Conservation (phyloP, 2,888 invertebrate species). For the Luperina testacea region DNA sequence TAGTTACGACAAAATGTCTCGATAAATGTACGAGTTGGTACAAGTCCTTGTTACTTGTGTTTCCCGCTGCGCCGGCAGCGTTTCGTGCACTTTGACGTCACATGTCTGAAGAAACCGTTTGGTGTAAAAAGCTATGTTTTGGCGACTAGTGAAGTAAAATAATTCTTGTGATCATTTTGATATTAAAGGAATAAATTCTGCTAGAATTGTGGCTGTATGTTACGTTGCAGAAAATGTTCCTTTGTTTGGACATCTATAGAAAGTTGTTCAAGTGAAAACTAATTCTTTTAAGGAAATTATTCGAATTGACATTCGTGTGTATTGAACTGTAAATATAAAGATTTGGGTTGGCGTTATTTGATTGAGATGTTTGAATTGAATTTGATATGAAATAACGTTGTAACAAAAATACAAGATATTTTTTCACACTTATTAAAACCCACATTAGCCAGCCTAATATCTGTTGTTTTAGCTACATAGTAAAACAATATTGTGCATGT, state of each 20-base stretch:
- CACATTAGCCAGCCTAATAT: not conserved
- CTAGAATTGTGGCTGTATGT: conserved; percentile 4
- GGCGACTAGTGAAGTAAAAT: conserved; percentile 27
- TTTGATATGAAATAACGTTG: not conserved
- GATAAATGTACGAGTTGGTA: not conserved
- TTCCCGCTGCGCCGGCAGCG: conserved; percentile 3
- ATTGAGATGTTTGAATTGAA: not conserved
- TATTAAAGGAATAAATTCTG: conserved; percentile 11
- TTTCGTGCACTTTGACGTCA: conserved; percentile 39
- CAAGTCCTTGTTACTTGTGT: conserved; percentile 22
- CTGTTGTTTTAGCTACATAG: not conserved
- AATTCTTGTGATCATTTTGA: conserved; percentile 44
- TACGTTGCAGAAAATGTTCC: conserved; percentile 15
- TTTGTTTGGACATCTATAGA: conserved; percentile 27
- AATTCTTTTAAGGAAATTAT: conserved; percentile 23
- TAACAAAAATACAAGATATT: not conserved
- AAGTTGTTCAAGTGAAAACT: conserved; percentile 36
- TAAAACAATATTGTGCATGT: conserved; percentile 3
- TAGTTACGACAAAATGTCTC: conserved; percentile 15
- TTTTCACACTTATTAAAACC: not conserved
- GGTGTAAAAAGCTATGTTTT: conserved; percentile 35
- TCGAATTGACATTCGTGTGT: conserved; percentile 24
- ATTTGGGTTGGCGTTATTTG: not conserved
- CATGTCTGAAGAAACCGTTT: conserved; percentile 25
- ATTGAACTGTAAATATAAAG: conserved; percentile 19